Percentiles rank a stretch among this genome's conserved stretches.
These are phyloP conservation scores for Oeneis ivallda DNA, from an alignment of 2,888 invertebrate genomes.

Conservation along the genomic window DNA sequence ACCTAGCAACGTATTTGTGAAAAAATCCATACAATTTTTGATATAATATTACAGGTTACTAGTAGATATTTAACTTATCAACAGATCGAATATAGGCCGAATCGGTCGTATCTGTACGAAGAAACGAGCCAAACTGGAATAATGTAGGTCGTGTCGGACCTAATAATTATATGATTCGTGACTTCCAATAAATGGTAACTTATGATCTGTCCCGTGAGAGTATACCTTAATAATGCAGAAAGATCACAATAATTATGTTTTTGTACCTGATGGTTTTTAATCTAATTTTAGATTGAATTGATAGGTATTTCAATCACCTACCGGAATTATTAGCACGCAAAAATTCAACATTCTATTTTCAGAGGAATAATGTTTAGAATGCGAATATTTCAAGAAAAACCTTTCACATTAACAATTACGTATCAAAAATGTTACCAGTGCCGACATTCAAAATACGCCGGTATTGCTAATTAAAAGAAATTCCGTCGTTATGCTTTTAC, in stretches of 20 bases:
- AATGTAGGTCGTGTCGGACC: no score
- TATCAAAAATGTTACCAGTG: slow-evolving; percentile 53
- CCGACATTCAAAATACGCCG: slow-evolving; percentile 52
- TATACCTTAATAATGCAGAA: background rate
- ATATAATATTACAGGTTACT: no score
- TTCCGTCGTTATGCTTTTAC: slow-evolving; percentile 62
- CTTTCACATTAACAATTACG: slow-evolving; percentile 42
- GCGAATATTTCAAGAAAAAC: slow-evolving; percentile 35
- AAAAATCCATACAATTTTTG: no score
- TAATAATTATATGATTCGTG: no score
- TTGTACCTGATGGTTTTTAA: background rate
- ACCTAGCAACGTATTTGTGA: no score
- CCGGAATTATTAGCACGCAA: background rate
- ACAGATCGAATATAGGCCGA: no score
- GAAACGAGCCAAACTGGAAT: no score
- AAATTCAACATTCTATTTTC: background rate
- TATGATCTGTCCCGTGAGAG: no score
- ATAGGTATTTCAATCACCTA: background rate
- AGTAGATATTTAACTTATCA: no score
- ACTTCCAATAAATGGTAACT: no score
- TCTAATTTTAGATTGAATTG: background rate
- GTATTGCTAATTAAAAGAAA: slow-evolving; percentile 71
- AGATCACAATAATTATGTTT: background rate
- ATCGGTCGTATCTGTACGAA: no score
- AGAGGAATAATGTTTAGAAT: slow-evolving; percentile 15